Base-by-base conservation (phyloP, 2,113 vertebrate genomes). In the Lepus americanus region DNA sequence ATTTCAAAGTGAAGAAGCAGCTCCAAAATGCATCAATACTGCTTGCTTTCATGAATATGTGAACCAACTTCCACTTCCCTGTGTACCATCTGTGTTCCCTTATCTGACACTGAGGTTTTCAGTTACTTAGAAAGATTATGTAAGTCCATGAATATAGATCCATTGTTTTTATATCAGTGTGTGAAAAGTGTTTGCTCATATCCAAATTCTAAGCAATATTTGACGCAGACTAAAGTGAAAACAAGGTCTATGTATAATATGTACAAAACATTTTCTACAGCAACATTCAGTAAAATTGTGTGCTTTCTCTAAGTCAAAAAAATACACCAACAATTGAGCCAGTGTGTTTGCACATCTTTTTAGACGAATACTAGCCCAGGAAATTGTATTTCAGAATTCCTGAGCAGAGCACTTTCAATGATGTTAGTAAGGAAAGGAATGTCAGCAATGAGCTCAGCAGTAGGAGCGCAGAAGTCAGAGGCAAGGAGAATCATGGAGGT, bases 351-450 rank as follows among this genome's bases (percentile, higher is more conserved):
- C n/a, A 6, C 22, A 82, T 67, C 69, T 84, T 92, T 92, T 49
- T 69, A 95, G 89, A 76, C 55, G 29, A 94, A 90, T 31, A 95
- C 61, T 17, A 74, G 78, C 0, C 0, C 22, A 90, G 39, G 27
- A 84, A 83, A 90, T 25, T 53, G 14, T 77, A 89, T 81, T 51
- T 89, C 49, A 84, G 73, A 93, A 85, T 94, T 59, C 94, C 1
- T 84, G 36, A 90, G 74, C 49, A 84, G 72, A 84, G 83, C 20
- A 74, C 44, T 92, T 88, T n/a, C 79, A 94, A 66, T n/a, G 51
- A 91, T 76, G 49, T 51, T 67, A 36, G 53, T 70, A 87, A 89
- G 79, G 79, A 96, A 66, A 85, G 84, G 53, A 94, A 89, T 25
- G 23, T 19, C 77, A 85, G 66, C 67, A 95, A 95, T 95, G 49